phyloP scores from a whole-genome alignment of 2,797 vertebrate genomes.

The Alauda arvensis region DNA sequence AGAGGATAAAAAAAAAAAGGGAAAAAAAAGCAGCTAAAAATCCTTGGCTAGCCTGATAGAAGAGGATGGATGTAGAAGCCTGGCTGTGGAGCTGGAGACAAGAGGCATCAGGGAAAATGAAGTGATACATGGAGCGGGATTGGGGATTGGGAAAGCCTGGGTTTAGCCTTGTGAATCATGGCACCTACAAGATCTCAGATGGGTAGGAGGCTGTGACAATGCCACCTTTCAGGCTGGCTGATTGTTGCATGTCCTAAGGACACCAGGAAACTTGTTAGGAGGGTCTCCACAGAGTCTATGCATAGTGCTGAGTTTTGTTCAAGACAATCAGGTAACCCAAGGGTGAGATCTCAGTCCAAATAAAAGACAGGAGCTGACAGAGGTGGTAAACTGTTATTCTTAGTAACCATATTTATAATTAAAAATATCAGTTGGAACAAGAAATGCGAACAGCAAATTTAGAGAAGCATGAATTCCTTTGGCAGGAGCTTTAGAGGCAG shows the following conservation, averaged over 20 bases:
- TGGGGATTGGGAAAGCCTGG: background rate
- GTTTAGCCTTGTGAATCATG: background rate
- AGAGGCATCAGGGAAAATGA: background rate
- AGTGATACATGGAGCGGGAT: background rate
- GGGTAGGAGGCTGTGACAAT: background rate
- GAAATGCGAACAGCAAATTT: slow-evolving; percentile 8
- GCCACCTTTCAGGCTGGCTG: background rate
- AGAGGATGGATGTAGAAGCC: background rate
- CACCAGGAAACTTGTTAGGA: background rate
- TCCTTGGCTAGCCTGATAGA: background rate
- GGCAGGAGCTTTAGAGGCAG: slow-evolving; percentile 37
- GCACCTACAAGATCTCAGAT: fast-evolving
- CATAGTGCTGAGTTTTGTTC: background rate
- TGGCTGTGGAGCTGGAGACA: background rate
- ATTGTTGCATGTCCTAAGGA: background rate
- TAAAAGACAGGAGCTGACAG: background rate
- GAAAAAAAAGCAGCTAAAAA: background rate
- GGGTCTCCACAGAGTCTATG: background rate
- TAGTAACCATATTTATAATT: slow-evolving; percentile 34
- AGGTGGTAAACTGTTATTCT: slow-evolving; percentile 38
- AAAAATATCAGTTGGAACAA: slow-evolving; percentile 26
- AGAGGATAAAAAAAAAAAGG: background rate
- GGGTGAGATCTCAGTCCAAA: background rate
- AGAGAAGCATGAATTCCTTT: slow-evolving; percentile 34
- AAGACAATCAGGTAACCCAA: background rate